Base-by-base conservation (phyloP, 1,140 invertebrate species). In the Samia ricini region DNA sequence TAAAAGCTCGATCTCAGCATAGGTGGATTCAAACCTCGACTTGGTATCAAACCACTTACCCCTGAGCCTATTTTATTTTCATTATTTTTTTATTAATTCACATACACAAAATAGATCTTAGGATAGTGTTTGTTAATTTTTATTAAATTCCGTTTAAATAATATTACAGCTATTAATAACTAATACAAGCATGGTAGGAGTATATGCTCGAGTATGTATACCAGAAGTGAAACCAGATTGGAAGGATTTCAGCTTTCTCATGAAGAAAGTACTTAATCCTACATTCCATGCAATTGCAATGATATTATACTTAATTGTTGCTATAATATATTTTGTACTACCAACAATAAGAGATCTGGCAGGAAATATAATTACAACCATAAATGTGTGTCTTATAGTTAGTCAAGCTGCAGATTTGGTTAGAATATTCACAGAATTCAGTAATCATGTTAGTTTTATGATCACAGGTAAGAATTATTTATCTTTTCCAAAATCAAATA, bases 301-400 rank as follows among this genome's bases (percentile, higher is more conserved):
- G 61, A 88, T 93, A 4, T 93, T 95, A 59, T 93, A 95, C 65
- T 77, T 96, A n/a, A 76, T 94, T 1, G 93, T 96, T 10, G 94
- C 95, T 4, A 92, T 96, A n/a, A 92, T 96, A 59, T 96, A 96
- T 76, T 96, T 96, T 82, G 93, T 96, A 18, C 85, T 97, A 64
- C 95, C 95, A n/a, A 96, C 96, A 42, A 89, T 97, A 52, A 88
- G 95, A 72, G 95, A 97, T 91, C 87, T 97, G 21, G 93, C 95
- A 22, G 96, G 96, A 15, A 97, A 96, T 80, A 96, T 97, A 69
- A 93, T 96, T 29, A 96, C 95, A 0, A 96, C 95, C 33, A 94
- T 96, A 69, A 93, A 93, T 50, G 77, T 96, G 19, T 96, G 95
- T 72, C 88, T 97, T 42, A 94, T 96, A 70, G 83, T 95, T 1